Percentiles rank a stretch among this genome's conserved stretches.
Evolutionary conservation across 2,113 vertebrate species (phyloP).

Genomic region (Platichthys stellatus): DNA sequence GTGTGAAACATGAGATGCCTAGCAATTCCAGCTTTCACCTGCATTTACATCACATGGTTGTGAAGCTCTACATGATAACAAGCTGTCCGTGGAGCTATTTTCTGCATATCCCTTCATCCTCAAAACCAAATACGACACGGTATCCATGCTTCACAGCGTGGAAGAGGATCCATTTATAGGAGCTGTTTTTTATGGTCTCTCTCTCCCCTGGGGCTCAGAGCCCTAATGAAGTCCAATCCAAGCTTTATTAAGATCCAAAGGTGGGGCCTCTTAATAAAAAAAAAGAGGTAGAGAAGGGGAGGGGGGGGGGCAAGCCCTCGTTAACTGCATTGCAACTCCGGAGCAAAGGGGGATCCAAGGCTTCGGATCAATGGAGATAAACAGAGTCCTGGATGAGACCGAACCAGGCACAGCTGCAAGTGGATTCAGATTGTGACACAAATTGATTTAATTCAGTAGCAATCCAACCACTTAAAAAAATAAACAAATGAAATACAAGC

Average conservation of each 20-base stretch:
- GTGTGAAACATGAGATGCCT: conserved; percentile 6
- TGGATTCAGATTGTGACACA: conserved; percentile 16
- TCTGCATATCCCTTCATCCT: conserved; percentile 48
- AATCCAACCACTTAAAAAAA: conserved; percentile 21
- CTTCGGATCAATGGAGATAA: conserved; percentile 11
- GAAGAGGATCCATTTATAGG: conserved; percentile 38
- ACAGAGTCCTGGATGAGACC: background rate
- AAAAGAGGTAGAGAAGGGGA: background rate
- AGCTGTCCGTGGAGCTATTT: conserved; percentile 32
- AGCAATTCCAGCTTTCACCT: background rate
- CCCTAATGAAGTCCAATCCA: conserved; percentile 74
- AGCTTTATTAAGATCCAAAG: conserved; percentile 74
- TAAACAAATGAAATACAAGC: conserved; percentile 14
- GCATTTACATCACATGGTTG: conserved; percentile 31
- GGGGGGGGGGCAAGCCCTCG: conserved; percentile 25
- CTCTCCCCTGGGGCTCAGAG: conserved; percentile 56
- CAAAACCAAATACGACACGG: conserved; percentile 49
- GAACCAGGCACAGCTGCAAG: background rate
- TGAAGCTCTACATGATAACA: conserved; percentile 39
- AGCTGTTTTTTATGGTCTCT: conserved; percentile 52
- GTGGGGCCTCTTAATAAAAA: conserved; percentile 49
- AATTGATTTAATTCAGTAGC: conserved; percentile 18
- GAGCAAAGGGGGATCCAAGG: conserved; percentile 46
- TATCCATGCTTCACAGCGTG: conserved; percentile 57
- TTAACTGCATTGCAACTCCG: conserved; percentile 61